phyloP scores from a whole-genome alignment of 2,888 invertebrate genomes.

The Himalopsyche japonica region DNA sequence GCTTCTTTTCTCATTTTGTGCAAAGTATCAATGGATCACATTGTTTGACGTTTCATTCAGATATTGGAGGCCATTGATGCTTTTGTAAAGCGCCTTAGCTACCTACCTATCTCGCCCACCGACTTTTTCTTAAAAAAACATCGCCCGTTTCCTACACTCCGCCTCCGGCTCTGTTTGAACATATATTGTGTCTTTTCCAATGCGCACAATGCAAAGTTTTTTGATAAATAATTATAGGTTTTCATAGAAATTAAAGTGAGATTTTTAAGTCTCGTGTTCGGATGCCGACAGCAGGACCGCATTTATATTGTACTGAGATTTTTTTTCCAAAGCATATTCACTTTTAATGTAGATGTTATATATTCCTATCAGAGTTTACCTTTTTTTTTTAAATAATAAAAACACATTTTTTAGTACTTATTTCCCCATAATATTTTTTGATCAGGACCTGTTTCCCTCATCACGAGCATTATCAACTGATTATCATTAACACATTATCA shows the following conservation, averaged over 20 bases:
- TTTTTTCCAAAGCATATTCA: no score
- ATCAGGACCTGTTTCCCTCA: no score
- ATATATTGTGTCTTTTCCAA: conserved; percentile 16
- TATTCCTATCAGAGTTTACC: no score
- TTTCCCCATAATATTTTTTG: no score
- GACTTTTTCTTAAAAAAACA: background rate
- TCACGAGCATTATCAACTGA: no score
- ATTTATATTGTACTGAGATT: no score
- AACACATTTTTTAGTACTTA: no score
- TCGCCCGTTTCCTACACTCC: conserved; percentile 9
- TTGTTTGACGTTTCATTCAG: conserved; percentile 18
- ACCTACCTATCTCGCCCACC: conserved; percentile 17
- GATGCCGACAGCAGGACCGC: background rate
- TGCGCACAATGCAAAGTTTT: conserved; percentile 4
- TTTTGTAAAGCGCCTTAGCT: background rate
- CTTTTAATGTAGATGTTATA: no score
- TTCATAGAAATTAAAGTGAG: conserved; percentile 13
- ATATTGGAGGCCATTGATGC: conserved; percentile 4
- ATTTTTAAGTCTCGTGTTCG: background rate
- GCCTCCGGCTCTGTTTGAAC: conserved; percentile 26
- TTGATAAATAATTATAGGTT: conserved; percentile 35
- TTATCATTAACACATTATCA: no score
- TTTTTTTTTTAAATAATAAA: no score
- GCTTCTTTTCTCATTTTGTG: conserved; percentile 3
- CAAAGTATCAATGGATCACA: conserved; percentile 16